These are phyloP conservation scores for Agrilus mali DNA, from an alignment of 2,888 invertebrate species.

Conservation along the genomic window DNA sequence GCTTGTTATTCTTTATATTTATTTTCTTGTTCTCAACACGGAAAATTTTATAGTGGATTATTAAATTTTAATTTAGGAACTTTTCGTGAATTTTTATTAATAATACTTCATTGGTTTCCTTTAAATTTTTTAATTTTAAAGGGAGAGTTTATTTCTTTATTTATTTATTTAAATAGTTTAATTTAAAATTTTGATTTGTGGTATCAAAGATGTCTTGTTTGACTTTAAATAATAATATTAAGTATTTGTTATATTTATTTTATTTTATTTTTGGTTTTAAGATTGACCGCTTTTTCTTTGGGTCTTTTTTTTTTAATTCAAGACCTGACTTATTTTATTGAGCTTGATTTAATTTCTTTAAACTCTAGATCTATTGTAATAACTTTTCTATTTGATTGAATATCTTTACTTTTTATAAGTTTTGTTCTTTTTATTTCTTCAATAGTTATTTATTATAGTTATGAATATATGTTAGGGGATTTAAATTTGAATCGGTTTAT, in stretches of 20 bases:
- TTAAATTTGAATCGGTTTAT: slow-evolving; percentile 49
- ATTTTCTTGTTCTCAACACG: slow-evolving; percentile 51
- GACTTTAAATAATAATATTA: slow-evolving; percentile 35
- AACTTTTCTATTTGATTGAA: slow-evolving; percentile 49
- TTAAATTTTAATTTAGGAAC: slow-evolving; percentile 39
- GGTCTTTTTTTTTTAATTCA: slow-evolving; percentile 28
- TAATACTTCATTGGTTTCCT: slow-evolving; percentile 49
- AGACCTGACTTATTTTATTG: slow-evolving; percentile 39
- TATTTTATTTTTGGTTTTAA: slow-evolving; percentile 37
- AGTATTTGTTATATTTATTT: slow-evolving; percentile 40
- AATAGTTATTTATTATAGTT: slow-evolving; percentile 50
- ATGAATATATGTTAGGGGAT: slow-evolving; percentile 50
- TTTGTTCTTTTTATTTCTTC: slow-evolving; percentile 55
- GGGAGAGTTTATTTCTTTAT: slow-evolving; percentile 38
- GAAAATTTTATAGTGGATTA: slow-evolving; percentile 37
- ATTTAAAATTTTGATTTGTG: slow-evolving; percentile 53
- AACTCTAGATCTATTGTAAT: slow-evolving; percentile 38
- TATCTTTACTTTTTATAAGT: slow-evolving; percentile 49
- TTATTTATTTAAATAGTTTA: slow-evolving; percentile 53
- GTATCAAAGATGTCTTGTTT: slow-evolving; percentile 41
- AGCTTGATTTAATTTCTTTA: slow-evolving; percentile 41
- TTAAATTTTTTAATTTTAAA: slow-evolving; percentile 50
- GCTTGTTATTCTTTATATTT: slow-evolving; percentile 54
- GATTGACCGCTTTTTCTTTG: slow-evolving; percentile 30
- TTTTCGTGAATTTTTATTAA: slow-evolving; percentile 45